Conservation (phyloP, 2,797 vertebrate genomes). For the Manis javanica region DNA sequence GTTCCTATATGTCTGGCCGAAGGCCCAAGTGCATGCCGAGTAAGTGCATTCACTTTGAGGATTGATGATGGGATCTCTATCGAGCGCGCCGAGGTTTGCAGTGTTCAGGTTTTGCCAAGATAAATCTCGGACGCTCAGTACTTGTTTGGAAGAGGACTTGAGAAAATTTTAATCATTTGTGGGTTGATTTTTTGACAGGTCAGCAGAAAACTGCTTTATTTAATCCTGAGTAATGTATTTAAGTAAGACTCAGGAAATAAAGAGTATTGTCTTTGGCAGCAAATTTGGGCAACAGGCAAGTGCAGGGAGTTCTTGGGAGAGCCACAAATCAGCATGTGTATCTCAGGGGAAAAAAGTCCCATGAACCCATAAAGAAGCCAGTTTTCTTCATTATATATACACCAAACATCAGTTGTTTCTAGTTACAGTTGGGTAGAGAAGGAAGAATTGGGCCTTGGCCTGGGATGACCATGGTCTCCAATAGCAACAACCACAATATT, state of each 20-base stretch:
- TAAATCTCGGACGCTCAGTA: conserved; percentile 60
- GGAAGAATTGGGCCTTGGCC: background rate
- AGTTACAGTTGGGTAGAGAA: conserved; percentile 3
- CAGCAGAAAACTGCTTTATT: conserved; percentile 64
- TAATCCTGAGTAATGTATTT: conserved; percentile 45
- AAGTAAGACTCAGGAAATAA: conserved; percentile 40
- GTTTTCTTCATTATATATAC: background rate
- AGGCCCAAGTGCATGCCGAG: conserved; percentile 59
- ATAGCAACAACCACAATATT: background rate
- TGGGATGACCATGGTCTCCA: background rate
- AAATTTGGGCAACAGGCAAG: conserved; percentile 34
- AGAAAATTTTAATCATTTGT: conserved; percentile 68
- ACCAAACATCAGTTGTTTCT: background rate
- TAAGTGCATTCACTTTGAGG: conserved; percentile 60
- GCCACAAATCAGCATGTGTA: background rate
- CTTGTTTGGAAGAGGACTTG: conserved; percentile 61
- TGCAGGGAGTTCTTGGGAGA: background rate
- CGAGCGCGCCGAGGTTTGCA: background rate
- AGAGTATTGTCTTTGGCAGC: conserved; percentile 59
- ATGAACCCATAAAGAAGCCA: background rate
- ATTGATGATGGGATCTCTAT: conserved; percentile 40
- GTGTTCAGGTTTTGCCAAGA: conserved; percentile 63
- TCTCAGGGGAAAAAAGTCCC: background rate
- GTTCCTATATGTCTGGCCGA: conserved; percentile 62
- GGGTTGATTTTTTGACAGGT: conserved; percentile 57